Evolutionary conservation across 2,888 invertebrate species (phyloP), one percentile per base, ranked within the genome.

Genomic region (Melangyna quadrimaculata): DNA sequence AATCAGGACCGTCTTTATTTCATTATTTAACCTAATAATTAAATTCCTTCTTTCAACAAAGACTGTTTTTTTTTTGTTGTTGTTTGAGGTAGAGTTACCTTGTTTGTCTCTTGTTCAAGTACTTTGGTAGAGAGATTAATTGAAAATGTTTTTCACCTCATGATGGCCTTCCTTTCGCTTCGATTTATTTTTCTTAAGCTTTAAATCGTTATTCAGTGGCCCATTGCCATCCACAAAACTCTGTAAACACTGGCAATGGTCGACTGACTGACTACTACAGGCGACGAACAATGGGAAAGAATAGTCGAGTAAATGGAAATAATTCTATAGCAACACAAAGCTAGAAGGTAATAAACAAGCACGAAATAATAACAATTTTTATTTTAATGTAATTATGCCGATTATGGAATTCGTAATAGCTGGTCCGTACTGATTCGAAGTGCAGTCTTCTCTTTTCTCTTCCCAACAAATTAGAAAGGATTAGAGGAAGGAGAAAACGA

Each of bases 71-170:
- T 32, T 17, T 59, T 35, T 22, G 10, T 55, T 17, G 9, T 53
- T 53, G 6, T 40, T 53, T 10, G 19, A 14, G 59, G 14, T 19
- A 17, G 1, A 61, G 24, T 24, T 61, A 61, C 22, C n/a, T 61
- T n/a, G 9, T 61, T 40, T 40, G n/a, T 27, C 24, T 27, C 17
- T 10, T 14, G 29, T 73, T 63, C 19, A 37, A 45, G 24, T 32
- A 27, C 19, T 74, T 43, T 63, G 43, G 24, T 29, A 32, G 17
- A 32, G 24, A 32, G 57, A 75, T 75, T 75, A 75, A 67, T 75
- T 57, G 67, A 75, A 75, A 75, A 48, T 57, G 37, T 48, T 67
- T 48, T 45, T 48, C 32, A 67, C 55, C 29, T 24, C 55, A 43
- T 43, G 32, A 43, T 43, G 43, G 32, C 43, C 32, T 57, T 29